These are phyloP conservation scores for Zaprionus davidi DNA, from an alignment of 1,140 invertebrate species.

Conservation along the genomic window DNA sequence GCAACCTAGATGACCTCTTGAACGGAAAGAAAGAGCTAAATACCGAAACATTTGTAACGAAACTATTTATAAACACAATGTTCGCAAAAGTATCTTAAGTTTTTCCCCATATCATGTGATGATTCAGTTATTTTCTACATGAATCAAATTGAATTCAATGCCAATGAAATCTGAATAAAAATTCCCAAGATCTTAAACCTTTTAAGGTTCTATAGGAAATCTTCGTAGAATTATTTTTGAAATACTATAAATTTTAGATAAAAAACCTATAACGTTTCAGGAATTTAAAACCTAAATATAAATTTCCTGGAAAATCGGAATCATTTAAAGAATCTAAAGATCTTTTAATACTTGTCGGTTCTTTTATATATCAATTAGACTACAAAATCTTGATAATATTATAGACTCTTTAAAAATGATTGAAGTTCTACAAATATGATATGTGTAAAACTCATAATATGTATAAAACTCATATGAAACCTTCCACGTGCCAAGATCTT, in stretches of 20 bases:
- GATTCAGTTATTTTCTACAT: not conserved
- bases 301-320: too few species aligned
- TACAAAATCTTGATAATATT: too few species aligned
- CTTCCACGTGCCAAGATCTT: fast-evolving
- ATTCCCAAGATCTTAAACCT: not conserved
- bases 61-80: not conserved
- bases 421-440: too few species aligned
- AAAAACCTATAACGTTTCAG: not conserved
- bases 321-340: not conserved
- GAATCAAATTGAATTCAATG: not conserved
- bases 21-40: constrained; percentile 5
- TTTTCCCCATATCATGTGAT: not conserved
- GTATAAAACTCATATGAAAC: too few species aligned
- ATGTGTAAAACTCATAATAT: too few species aligned
- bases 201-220: not conserved
- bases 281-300: too few species aligned
- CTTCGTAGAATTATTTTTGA: not conserved
- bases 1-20: constrained; percentile 2
- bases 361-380: too few species aligned
- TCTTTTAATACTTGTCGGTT: not conserved
- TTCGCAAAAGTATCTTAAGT: not conserved
- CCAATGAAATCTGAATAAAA: not conserved
- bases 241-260: too few species aligned
- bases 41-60: not conserved
- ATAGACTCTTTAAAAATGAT: too few species aligned